These are phyloP conservation scores for Knipowitschia caucasica DNA, from an alignment of 2,797 vertebrate species.

Conservation along the genomic window DNA sequence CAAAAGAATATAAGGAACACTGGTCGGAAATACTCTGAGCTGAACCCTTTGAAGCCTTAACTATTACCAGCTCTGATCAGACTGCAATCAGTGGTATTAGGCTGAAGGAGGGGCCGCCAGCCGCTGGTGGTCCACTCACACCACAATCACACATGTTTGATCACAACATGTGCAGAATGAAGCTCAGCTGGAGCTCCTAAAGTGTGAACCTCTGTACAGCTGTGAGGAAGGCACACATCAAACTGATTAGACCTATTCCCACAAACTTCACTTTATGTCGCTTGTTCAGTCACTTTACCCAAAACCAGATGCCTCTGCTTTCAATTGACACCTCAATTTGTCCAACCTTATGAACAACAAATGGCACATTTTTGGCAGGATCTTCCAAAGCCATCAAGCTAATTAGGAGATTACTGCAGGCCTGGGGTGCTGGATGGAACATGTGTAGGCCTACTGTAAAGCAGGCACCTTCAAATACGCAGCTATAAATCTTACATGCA, in stretches of 20 bases:
- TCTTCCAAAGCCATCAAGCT: slow-evolving; percentile 22
- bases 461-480: slow-evolving; percentile 4
- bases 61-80: slow-evolving; percentile 68
- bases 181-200: slow-evolving; percentile 35
- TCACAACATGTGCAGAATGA: slow-evolving; percentile 38
- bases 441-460: slow-evolving; percentile 10
- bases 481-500: slow-evolving; percentile 29
- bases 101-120: slow-evolving; percentile 55
- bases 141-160: slow-evolving; percentile 28
- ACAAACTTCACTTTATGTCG: slow-evolving; percentile 28
- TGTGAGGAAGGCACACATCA: slow-evolving; percentile 24
- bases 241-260: slow-evolving; percentile 31
- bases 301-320: slow-evolving; percentile 42
- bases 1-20: slow-evolving; percentile 33
- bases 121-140: slow-evolving; percentile 55
- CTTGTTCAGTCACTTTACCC: slow-evolving; percentile 39
- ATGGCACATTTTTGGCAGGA: slow-evolving; percentile 47
- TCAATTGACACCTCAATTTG: slow-evolving; percentile 51
- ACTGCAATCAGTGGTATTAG: slow-evolving; percentile 68
- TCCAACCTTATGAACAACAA: slow-evolving; percentile 47
- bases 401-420: slow-evolving; percentile 55
- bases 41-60: slow-evolving; percentile 64
- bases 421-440: slow-evolving; percentile 32
- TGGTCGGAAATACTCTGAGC: slow-evolving; percentile 59
- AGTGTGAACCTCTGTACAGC: slow-evolving; percentile 30